Conservation (phyloP, 2,888 invertebrate species). For the Geotrupes spiniger region DNA sequence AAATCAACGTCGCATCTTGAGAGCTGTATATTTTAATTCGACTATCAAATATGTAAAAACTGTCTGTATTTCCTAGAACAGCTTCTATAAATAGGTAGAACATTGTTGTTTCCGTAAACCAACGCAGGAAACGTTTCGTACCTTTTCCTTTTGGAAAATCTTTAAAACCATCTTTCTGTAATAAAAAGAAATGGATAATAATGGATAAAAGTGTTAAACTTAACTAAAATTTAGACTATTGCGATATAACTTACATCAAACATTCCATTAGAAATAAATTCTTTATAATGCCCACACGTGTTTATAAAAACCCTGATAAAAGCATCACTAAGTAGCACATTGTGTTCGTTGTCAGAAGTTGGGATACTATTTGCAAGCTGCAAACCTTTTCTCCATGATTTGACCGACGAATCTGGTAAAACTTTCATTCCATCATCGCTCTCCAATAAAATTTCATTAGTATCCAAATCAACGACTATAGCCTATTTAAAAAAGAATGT, state of each 20-base stretch:
- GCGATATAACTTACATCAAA: constrained; percentile 44
- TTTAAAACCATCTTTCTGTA: constrained; percentile 72
- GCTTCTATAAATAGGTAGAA: constrained; percentile 70
- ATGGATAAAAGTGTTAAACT: no score
- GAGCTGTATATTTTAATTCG: constrained; percentile 45
- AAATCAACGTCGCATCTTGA: constrained; percentile 39
- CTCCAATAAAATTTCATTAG: constrained; percentile 59
- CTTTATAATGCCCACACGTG: constrained; percentile 67
- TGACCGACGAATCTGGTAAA: constrained; percentile 66
- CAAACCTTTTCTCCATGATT: constrained; percentile 63
- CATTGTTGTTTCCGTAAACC: constrained; percentile 87
- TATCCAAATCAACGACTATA: constrained; percentile 72
- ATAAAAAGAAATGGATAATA: no score
- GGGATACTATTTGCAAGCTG: constrained; percentile 48
- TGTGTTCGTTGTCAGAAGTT: constrained; percentile 57
- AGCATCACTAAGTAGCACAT: constrained; percentile 74
- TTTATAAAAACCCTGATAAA: constrained; percentile 77
- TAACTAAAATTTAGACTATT: no score
- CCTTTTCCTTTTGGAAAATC: constrained; percentile 59
- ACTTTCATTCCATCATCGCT: constrained; percentile 78
- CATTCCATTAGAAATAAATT: constrained; percentile 53
- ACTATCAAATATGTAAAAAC: constrained; percentile 43
- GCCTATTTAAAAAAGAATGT: constrained; percentile 52
- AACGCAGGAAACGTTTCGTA: constrained; percentile 73
- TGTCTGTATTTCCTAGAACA: constrained; percentile 39